Evolutionary conservation across 2,888 invertebrate genomes (phyloP).

Genomic region (Phasia obesa): DNA sequence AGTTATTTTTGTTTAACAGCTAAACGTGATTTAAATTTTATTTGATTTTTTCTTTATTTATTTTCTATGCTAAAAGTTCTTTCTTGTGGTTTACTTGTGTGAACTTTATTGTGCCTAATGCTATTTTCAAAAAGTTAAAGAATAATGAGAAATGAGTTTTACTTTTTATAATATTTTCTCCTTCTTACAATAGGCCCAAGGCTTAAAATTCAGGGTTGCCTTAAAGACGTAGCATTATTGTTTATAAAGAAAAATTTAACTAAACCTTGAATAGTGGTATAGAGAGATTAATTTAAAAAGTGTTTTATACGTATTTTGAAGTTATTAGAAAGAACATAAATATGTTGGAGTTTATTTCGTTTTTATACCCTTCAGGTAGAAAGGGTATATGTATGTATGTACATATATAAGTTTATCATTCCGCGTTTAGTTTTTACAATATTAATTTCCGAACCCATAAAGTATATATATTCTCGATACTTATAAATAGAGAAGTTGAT

Average conservation of each 20-base stretch:
- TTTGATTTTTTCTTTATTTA: constrained; percentile 26
- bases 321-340: no score
- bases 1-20: constrained; percentile 55
- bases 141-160: constrained; percentile 28
- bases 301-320: no score
- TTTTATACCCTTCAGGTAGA: no score
- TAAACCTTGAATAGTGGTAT: constrained; percentile 15
- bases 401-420: no score
- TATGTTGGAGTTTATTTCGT: no score
- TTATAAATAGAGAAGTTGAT: no score
- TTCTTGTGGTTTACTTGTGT: constrained; percentile 31
- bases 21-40: constrained; percentile 64
- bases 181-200: not conserved
- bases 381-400: no score
- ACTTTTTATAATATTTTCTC: not conserved
- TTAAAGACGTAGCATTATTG: not conserved
- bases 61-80: no score
- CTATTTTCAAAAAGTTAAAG: not conserved
- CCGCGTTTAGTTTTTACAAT: no score
- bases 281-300: no score
- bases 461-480: no score
- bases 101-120: constrained; percentile 26
- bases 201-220: constrained; percentile 1
- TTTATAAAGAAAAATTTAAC: not conserved
- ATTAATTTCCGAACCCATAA: no score